These are phyloP conservation scores for Lasioglossum pauxillum DNA, from an alignment of 2,888 invertebrate genomes.

Conservation along the genomic window DNA sequence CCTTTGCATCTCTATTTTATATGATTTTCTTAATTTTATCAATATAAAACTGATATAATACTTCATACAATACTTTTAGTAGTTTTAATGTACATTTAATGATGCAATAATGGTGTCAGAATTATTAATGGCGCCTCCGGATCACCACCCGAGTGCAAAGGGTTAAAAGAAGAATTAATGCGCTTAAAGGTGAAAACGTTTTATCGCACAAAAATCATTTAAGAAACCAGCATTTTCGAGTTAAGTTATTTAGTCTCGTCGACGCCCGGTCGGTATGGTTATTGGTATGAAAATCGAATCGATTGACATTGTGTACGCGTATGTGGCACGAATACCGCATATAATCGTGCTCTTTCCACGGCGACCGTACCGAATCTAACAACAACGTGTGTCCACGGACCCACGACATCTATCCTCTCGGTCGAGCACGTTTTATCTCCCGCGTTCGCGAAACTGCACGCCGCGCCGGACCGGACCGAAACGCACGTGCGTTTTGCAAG, in stretches of 20 bases:
- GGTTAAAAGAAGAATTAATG: no score
- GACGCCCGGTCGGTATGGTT: background rate
- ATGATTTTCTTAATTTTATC: no score
- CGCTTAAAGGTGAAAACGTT: no score
- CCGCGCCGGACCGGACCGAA: constrained; percentile 25
- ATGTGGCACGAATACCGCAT: constrained; percentile 41
- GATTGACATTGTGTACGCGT: constrained; percentile 35
- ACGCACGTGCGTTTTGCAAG: constrained; percentile 68
- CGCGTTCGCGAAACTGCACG: constrained; percentile 45
- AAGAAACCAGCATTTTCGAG: background rate
- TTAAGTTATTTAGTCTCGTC: background rate
- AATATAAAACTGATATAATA: no score
- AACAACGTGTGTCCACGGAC: background rate
- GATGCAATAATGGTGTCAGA: no score
- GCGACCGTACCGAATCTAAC: constrained; percentile 30
- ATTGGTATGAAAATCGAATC: constrained; percentile 33
- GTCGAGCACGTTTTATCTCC: constrained; percentile 45
- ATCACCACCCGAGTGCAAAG: no score
- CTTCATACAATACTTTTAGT: no score
- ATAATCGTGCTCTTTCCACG: constrained; percentile 19
- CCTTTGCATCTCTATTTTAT: no score
- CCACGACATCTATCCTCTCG: constrained; percentile 24
- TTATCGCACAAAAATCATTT: background rate
- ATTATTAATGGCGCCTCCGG: no score
- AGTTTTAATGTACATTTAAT: no score